Percentiles rank a stretch among this genome's conserved stretches.
Evolutionary conservation across 2,113 vertebrate genomes (phyloP).

Genomic region (Hemiprocne comata): DNA sequence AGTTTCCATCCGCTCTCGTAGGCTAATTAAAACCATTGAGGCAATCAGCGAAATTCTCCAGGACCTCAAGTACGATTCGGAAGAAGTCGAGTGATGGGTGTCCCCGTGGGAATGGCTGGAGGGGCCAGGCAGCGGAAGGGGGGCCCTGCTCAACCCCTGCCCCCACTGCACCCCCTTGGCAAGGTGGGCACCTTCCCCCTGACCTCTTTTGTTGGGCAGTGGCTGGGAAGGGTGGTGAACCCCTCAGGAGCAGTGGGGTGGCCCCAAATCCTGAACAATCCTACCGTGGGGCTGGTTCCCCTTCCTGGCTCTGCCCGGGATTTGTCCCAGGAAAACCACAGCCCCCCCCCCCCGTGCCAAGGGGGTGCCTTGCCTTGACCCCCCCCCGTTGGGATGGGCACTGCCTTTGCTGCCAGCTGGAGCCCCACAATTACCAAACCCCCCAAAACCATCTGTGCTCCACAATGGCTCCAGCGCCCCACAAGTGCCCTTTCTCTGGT

Average conservation of each 20-base stretch:
- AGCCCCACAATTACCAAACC: accelerated
- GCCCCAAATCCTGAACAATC: not conserved
- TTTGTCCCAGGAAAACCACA: not conserved
- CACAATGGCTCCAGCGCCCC: accelerated
- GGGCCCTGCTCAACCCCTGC: not conserved
- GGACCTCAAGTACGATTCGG: conserved; percentile 96
- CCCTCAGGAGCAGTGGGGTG: not conserved
- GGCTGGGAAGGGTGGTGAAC: not conserved
- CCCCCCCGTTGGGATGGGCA: not conserved
- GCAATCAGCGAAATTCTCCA: conserved; percentile 94
- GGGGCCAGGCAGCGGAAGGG: not conserved
- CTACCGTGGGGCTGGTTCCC: not conserved
- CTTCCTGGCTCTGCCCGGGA: not conserved
- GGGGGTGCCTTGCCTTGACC: not conserved
- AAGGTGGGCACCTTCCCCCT: not conserved
- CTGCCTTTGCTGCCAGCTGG: not conserved
- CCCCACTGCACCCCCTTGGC: not conserved
- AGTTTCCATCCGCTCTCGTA: conserved; percentile 83
- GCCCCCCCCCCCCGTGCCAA: accelerated
- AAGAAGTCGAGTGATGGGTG: conserved; percentile 86
- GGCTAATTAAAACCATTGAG: conserved; percentile 95
- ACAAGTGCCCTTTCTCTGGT: not conserved
- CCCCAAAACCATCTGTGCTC: not conserved
- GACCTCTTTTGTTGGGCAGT: not conserved
- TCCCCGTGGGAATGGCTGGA: conserved; percentile 33